Evolutionary conservation across 2,888 invertebrate species (phyloP), one percentile per base, ranked within the genome.

Genomic region (Thelaira solivaga): DNA sequence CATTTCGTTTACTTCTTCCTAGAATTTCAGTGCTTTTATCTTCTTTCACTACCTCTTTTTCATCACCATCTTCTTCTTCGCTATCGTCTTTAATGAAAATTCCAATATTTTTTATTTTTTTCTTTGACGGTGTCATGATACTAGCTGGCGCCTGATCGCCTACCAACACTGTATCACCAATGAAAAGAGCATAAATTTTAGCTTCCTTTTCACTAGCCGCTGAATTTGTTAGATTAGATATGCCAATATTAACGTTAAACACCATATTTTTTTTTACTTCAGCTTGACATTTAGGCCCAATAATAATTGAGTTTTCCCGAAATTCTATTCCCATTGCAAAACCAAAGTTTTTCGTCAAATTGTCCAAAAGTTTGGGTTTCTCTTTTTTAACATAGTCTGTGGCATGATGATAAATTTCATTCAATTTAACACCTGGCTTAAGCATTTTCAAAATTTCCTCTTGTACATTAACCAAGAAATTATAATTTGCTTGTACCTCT

Each of bases 271-370:
- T 97, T 84, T 93, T 95, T 0, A 94, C 93, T 1, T 92, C 88
- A 1, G 93, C 92, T 43, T 92, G 92, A 11, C 95, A 95, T 91
- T 98, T 99, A 1, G 96, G 95, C 0, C 96, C 96, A 85, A 99
- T 96, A 0, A 97, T 91, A 68, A 99, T 91, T 0, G 97, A 95
- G 83, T 96, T 96, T 89, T 99, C 99, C 68, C 98, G 93, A 88
- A 99, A 99, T 88, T 99, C 99, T 83, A 99, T 96, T 6, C 99
- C 99, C 94, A 96, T 99, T 0, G 94, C 97, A 90, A 99, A 99
- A 90, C 98, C 99, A 90, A 98, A 96, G 83, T 94, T 96, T 89
- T 98, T 99, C 0, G 97, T 97, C 65, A 99, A 90, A 87, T 95
- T 96, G 69, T 97, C 96, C 0, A 95, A 90, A 82, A 99, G 91